Conservation (phyloP, 2,888 invertebrate genomes). For the Leptopilina syphax region DNA sequence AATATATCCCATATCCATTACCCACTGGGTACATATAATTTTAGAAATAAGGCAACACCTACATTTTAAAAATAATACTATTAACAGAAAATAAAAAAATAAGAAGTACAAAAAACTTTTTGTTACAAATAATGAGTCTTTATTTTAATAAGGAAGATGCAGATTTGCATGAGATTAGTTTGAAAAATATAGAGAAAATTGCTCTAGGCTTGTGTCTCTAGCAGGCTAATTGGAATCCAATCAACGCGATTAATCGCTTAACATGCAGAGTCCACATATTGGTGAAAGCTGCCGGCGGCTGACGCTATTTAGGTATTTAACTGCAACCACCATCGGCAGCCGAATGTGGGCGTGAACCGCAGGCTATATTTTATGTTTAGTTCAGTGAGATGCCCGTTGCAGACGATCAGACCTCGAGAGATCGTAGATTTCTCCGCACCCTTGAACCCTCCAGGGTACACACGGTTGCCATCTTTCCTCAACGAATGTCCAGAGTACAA, state of each 20-base stretch:
- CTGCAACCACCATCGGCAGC: constrained; percentile 54
- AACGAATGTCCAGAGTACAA: constrained; percentile 32
- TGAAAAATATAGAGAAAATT: constrained; percentile 32
- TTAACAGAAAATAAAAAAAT: no score
- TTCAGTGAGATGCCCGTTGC: constrained; percentile 62
- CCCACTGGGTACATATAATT: no score
- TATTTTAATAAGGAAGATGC: not conserved
- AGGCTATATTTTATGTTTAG: constrained; percentile 71
- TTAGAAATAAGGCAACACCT: no score
- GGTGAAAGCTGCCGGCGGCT: constrained; percentile 46
- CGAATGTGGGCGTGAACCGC: constrained; percentile 69
- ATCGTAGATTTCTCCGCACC: constrained; percentile 41
- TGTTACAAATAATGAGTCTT: no score
- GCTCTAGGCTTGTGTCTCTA: constrained; percentile 58
- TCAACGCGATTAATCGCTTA: constrained; percentile 73
- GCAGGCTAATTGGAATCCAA: constrained; percentile 73
- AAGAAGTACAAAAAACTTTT: no score
- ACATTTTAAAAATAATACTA: no score
- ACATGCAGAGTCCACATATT: constrained; percentile 62
- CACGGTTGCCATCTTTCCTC: constrained; percentile 39
- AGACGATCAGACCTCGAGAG: constrained; percentile 56
- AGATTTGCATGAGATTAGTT: not conserved
- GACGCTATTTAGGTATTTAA: constrained; percentile 69
- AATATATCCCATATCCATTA: no score
- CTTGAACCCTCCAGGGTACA: constrained; percentile 31